Percentiles rank a stretch among this genome's conserved stretches.
These are phyloP conservation scores for Drosophila novamexicana DNA, from an alignment of 1,140 invertebrate species.

Conservation along the genomic window DNA sequence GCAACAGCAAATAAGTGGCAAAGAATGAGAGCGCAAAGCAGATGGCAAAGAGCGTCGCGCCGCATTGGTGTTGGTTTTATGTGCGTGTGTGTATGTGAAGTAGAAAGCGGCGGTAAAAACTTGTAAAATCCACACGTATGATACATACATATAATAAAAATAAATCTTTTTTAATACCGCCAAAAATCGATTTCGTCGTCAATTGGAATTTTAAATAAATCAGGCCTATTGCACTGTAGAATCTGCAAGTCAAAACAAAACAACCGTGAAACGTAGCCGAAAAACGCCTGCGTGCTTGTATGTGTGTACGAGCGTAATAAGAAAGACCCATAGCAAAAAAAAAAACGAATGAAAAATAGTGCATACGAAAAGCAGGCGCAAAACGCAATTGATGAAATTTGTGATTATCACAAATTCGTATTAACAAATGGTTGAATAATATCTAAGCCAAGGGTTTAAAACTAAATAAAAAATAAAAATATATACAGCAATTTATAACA, in stretches of 20 bases:
- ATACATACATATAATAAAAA: conserved; percentile 20
- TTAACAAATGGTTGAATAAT: conserved; percentile 71
- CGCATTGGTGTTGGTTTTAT: conserved; percentile 52
- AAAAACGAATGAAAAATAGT: conserved; percentile 36
- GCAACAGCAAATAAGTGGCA: conserved; percentile 73
- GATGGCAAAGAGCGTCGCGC: conserved; percentile 77
- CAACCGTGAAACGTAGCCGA: conserved; percentile 59
- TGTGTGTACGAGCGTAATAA: conserved; percentile 44
- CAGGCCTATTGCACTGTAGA: conserved; percentile 40
- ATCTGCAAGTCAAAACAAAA: conserved; percentile 73
- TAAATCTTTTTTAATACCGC: conserved; percentile 13
- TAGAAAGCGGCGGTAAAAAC: conserved; percentile 82
- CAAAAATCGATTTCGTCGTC: conserved; percentile 24
- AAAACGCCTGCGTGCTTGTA: conserved; percentile 57
- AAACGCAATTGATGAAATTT: conserved; percentile 62
- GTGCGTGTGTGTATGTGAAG: conserved; percentile 59
- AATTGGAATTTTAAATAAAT: conserved; percentile 28
- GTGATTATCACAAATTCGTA: conserved; percentile 66
- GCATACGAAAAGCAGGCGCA: conserved; percentile 54
- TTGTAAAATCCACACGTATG: conserved; percentile 46
- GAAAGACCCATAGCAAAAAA: conserved; percentile 37
- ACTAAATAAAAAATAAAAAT: conserved; percentile 21
- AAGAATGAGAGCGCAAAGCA: conserved; percentile 79
- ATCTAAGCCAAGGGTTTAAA: conserved; percentile 44
- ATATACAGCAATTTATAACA: conserved; percentile 17